Base-by-base conservation (phyloP, 53 echinoderm and acorn worm genomes). In the Arbacia lixula region DNA sequence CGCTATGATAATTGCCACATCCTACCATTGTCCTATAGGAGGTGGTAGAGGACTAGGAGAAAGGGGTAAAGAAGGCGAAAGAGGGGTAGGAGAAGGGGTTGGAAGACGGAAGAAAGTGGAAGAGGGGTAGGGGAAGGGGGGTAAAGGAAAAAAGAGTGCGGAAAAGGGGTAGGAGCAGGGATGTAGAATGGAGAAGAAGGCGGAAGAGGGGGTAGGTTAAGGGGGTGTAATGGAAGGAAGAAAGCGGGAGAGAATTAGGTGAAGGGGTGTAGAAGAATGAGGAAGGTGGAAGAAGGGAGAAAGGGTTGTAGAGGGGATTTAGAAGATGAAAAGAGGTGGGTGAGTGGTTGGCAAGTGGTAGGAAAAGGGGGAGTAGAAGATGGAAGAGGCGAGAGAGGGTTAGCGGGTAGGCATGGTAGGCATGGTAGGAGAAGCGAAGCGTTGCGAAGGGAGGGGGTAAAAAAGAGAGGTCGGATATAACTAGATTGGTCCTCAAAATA, bases 101-200 rank as follows among this genome's bases (percentile, higher is more conserved):
- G 78, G 49, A 73, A 24, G 22, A 73, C 10, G 49, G 22, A 24
- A 73, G 49, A 24, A 73, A 73, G 73, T 52, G 49, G 49, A 49
- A 73, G 49, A 73, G 22, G 27, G 49, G 25, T 46, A 73, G 49
- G 49, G 22, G 25, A 24, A 73, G 22, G 49, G 8, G 22, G 73
- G 22, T 10, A 24, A 73, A 73, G 73, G 49, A 49, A 50, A 73
- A 73, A 50, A 49, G 49, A 24, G 22, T 52, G 49, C 11, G 22
- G 73, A 73, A 73, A 24, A 49, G 22, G 49, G 49, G 49, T 10
- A 73, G 8, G 49, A 73, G 49, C 6, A 73, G 49, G 49, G 8
- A 73, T 10, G 25, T 6, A 10, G 8, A 50, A 10, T 4, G 49
- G 49, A 73, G 49, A 10, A 50, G 22, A 24, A 73, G 49, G 49